A percentile compares a stretch with the other conserved stretches of the same genome.
These are phyloP conservation scores for Oligia latruncula DNA, from an alignment of 2,888 invertebrate species.

Conservation along the genomic window DNA sequence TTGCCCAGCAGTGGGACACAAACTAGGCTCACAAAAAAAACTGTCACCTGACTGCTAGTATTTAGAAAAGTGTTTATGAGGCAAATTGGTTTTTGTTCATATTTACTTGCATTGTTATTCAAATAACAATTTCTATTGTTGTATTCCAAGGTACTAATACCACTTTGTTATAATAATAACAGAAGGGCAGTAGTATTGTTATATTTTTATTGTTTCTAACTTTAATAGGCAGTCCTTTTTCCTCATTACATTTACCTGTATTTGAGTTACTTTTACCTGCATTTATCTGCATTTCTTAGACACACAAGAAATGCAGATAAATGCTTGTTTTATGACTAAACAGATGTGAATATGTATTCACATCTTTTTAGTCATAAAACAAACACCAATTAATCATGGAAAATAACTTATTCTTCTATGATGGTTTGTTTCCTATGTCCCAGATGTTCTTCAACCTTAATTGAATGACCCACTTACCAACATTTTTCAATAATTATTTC, in stretches of 20 bases:
- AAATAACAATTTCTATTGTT: background rate
- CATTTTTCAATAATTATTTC: constrained; percentile 1
- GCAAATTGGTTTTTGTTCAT: background rate
- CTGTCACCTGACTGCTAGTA: background rate
- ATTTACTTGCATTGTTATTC: background rate
- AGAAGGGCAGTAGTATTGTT: background rate
- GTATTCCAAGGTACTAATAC: background rate
- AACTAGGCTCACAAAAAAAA: too few species aligned
- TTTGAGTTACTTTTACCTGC: background rate
- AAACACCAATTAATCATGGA: background rate
- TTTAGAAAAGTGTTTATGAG: background rate
- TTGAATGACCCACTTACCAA: constrained; percentile 39
- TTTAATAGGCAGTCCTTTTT: background rate
- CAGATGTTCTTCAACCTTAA: constrained; percentile 35
- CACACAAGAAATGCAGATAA: too few species aligned
- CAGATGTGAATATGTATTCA: background rate
- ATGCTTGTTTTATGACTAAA: too few species aligned
- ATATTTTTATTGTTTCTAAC: background rate
- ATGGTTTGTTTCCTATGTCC: background rate
- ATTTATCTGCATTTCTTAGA: background rate
- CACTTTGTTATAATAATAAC: background rate
- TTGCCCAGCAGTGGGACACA: too few species aligned
- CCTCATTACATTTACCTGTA: constrained; percentile 23
- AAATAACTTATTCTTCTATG: background rate
- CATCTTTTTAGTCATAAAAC: background rate